A percentile compares a stretch with the other conserved stretches of the same genome.
These are phyloP conservation scores for Drosophila vallismaia DNA, from an alignment of 2,888 invertebrate species.

Conservation along the genomic window DNA sequence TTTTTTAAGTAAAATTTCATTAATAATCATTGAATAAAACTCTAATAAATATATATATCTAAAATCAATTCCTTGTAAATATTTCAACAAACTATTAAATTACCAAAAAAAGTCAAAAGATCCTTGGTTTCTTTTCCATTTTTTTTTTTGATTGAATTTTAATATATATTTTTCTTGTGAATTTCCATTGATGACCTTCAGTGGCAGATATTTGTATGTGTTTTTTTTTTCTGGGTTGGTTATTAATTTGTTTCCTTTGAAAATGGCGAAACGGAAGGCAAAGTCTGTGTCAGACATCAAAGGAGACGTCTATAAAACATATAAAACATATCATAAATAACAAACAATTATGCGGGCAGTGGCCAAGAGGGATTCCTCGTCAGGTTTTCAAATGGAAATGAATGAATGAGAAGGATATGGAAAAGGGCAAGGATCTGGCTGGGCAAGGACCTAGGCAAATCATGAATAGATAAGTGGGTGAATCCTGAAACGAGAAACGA, in stretches of 20 bases:
- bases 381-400: not conserved
- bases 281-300: constrained; percentile 45
- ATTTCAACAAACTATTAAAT: too few relatives aligned
- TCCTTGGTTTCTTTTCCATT: too few relatives aligned
- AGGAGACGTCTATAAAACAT: constrained; percentile 25
- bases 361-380: constrained; percentile 7
- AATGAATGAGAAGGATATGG: not conserved
- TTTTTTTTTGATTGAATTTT: not conserved
- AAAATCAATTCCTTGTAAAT: too few relatives aligned
- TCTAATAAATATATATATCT: too few relatives aligned
- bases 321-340: constrained; percentile 66
- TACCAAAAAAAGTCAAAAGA: too few relatives aligned
- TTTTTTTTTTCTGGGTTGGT: constrained; percentile 6
- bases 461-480: constrained; percentile 24
- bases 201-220: not conserved
- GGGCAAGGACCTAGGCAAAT: constrained; percentile 17
- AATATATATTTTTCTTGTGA: not conserved
- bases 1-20: too few relatives aligned
- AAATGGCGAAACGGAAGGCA: constrained; percentile 11
- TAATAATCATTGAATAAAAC: too few relatives aligned
- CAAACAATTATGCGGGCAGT: constrained; percentile 71
- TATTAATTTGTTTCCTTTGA: constrained; percentile 49
- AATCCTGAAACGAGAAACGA: constrained; percentile 1
- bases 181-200: not conserved
- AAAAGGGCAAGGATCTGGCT: constrained; percentile 2